phyloP scores from a whole-genome alignment of 2,113 vertebrate genomes.

The Asarcornis scutulata region DNA sequence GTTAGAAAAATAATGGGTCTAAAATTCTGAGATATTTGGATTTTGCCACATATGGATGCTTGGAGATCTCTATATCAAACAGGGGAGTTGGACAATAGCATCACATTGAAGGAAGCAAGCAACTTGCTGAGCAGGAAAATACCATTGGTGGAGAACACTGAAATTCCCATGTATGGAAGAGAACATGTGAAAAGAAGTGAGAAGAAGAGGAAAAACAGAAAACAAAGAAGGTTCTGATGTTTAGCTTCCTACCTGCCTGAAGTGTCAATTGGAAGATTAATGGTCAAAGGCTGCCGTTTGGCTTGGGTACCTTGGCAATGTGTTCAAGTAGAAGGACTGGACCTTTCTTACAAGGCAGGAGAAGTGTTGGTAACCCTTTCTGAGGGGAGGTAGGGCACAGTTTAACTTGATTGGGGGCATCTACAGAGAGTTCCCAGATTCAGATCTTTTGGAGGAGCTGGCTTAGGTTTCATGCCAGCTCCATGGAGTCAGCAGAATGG shows the following conservation, averaged over 20 bases:
- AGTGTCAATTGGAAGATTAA: not conserved
- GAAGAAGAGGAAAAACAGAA: not conserved
- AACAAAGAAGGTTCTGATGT: not conserved
- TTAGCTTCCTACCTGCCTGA: not conserved
- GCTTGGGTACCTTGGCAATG: not conserved
- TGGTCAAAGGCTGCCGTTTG: not conserved
- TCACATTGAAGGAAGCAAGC: not conserved
- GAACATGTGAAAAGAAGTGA: not conserved
- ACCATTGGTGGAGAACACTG: not conserved
- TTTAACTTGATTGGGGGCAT: not conserved
- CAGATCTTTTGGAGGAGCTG: accelerated
- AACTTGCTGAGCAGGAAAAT: not conserved
- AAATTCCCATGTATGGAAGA: not conserved
- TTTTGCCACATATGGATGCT: not conserved
- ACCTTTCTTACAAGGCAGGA: not conserved
- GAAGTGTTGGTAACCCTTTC: not conserved
- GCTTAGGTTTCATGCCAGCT: not conserved
- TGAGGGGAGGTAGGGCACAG: not conserved
- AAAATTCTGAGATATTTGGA: not conserved
- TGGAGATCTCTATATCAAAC: not conserved
- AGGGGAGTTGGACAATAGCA: not conserved
- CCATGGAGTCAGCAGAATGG: not conserved
- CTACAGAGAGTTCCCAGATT: not conserved
- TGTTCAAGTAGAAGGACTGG: not conserved
- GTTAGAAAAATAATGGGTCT: not conserved